phyloP scores from a whole-genome alignment of 2,888 invertebrate species.

The Epirrita christyi region DNA sequence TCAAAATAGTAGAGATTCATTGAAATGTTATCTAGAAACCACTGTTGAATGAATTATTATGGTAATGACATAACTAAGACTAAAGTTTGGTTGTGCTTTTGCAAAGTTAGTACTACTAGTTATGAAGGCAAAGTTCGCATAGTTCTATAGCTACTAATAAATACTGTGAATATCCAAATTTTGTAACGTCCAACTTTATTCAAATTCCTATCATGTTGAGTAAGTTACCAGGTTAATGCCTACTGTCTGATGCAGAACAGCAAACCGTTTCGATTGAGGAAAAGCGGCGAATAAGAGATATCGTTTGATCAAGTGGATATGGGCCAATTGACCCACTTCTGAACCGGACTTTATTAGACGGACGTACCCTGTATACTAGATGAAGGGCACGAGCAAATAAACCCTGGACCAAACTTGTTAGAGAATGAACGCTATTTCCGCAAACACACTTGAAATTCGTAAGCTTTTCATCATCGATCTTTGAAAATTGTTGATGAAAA shows the following conservation, averaged over 20 bases:
- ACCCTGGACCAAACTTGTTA: background rate
- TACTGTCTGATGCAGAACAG: background rate
- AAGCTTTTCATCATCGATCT: too few relatives aligned
- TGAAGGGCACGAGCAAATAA: background rate
- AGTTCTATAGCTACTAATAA: too few relatives aligned
- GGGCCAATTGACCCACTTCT: slow-evolving; percentile 28
- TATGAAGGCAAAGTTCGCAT: too few relatives aligned
- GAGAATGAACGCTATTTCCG: background rate
- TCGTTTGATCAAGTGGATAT: slow-evolving; percentile 29
- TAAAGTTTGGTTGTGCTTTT: too few relatives aligned
- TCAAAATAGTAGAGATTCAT: too few relatives aligned
- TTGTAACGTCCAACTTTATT: slow-evolving; percentile 13
- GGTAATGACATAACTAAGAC: too few relatives aligned
- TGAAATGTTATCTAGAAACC: too few relatives aligned
- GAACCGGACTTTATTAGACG: slow-evolving; percentile 22
- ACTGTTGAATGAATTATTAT: too few relatives aligned
- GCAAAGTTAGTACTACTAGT: too few relatives aligned
- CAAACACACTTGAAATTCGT: too few relatives aligned
- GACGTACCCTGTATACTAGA: slow-evolving; percentile 13
- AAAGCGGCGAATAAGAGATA: slow-evolving; percentile 24
- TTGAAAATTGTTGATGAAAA: too few relatives aligned
- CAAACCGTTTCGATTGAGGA: background rate
- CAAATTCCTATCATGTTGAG: slow-evolving; percentile 9
- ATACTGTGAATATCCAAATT: too few relatives aligned
- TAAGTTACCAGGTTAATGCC: background rate